phyloP scores from a whole-genome alignment of 2,888 invertebrate species.

The Lamellibrachia satsuma region DNA sequence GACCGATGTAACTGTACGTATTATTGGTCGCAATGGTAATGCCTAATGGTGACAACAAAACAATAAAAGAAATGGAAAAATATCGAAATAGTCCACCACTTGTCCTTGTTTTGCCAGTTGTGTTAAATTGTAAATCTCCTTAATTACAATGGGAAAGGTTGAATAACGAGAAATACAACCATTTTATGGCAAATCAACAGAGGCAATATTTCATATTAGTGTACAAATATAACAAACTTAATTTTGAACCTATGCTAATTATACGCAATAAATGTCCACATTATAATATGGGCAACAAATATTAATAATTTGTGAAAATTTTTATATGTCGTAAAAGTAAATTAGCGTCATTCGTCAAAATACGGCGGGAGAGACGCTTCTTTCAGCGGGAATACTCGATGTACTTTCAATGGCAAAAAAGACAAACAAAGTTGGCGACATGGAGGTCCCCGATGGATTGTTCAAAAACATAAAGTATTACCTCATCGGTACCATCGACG shows the following conservation, averaged over 20 bases:
- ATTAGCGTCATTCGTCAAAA: not conserved
- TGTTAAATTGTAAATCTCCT: not conserved
- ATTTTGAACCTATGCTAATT: not conserved
- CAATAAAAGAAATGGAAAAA: too few species aligned
- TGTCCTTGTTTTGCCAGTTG: not conserved
- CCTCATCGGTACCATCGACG: slow-evolving; percentile 72
- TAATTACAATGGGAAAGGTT: not conserved
- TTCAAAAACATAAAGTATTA: slow-evolving; percentile 87
- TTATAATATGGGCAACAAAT: not conserved
- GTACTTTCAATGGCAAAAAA: slow-evolving; percentile 13
- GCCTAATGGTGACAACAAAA: too few species aligned
- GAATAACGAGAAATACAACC: not conserved
- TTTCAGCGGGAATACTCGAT: slow-evolving; percentile 10
- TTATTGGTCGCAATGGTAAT: too few species aligned
- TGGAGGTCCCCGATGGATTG: slow-evolving; percentile 59
- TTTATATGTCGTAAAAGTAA: not conserved
- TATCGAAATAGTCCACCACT: not conserved
- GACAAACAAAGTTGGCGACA: slow-evolving; percentile 13
- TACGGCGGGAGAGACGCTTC: not conserved
- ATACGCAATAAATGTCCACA: not conserved
- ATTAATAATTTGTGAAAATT: not conserved
- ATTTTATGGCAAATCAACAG: not conserved
- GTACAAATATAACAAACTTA: not conserved
- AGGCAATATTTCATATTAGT: not conserved
- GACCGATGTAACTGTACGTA: too few species aligned